These are phyloP conservation scores for Arvicanthis niloticus DNA, from an alignment of 2,113 vertebrate genomes.

Conservation along the genomic window DNA sequence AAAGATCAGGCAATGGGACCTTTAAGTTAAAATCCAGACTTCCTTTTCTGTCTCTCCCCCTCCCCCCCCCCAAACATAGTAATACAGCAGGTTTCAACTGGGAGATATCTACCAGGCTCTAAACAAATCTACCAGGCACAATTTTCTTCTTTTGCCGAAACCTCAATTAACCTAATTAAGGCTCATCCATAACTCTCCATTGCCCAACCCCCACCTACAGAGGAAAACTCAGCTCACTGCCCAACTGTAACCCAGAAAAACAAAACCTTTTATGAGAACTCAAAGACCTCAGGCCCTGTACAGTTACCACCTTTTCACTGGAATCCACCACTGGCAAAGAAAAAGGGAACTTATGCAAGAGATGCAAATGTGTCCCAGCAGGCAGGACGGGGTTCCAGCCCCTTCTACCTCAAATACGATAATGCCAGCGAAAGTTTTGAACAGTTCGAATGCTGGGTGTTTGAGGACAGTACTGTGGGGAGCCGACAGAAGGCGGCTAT, in stretches of 20 bases:
- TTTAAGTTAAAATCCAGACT: conserved; percentile 46
- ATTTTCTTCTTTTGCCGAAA: conserved; percentile 33
- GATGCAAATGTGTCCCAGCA: background rate
- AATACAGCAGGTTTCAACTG: background rate
- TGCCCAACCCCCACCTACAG: background rate
- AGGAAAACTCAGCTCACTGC: conserved; percentile 1
- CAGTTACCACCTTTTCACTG: background rate
- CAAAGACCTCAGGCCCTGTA: background rate
- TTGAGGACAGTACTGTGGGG: background rate
- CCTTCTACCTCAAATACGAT: background rate
- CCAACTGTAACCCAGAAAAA: conserved; percentile 30
- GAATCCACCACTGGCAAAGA: background rate
- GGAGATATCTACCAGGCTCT: background rate
- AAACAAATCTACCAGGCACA: background rate
- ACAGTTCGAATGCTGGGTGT: background rate
- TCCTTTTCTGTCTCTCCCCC: background rate
- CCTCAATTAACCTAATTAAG: conserved; percentile 59
- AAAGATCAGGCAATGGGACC: background rate
- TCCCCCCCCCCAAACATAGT: background rate
- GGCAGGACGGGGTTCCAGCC: background rate
- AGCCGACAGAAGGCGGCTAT: no score
- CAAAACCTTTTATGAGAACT: background rate
- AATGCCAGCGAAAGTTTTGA: background rate
- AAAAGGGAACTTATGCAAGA: background rate
- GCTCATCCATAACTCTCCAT: background rate